Evolutionary conservation across 2,888 invertebrate species (phyloP).

Genomic region (Ephialtes manifestator): DNA sequence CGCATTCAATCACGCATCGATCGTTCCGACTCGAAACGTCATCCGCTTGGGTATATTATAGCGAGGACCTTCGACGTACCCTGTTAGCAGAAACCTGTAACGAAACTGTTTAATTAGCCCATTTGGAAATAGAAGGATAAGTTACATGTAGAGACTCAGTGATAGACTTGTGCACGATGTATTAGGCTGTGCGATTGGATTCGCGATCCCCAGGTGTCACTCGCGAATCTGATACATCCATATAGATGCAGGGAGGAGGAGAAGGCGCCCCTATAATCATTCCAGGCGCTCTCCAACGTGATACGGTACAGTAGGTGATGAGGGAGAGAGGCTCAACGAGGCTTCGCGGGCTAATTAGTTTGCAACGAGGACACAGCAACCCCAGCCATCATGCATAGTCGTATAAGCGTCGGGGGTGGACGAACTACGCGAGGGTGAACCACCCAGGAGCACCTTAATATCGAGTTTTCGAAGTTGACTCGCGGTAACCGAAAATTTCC

Average conservation of each 20-base stretch:
- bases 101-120: no score
- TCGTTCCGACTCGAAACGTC: no score
- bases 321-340: constrained; percentile 32
- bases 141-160: no score
- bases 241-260: not conserved
- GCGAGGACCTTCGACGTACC: no score
- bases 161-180: not conserved
- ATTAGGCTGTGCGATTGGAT: not conserved
- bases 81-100: no score
- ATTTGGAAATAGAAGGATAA: no score
- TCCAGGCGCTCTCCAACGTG: not conserved
- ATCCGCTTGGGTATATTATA: no score
- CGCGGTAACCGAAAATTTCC: constrained; percentile 76
- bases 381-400: constrained; percentile 13
- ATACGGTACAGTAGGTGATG: not conserved
- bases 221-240: constrained; percentile 6
- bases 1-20: no score
- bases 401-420: constrained; percentile 46
- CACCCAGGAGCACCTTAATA: constrained; percentile 67
- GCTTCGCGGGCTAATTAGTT: constrained; percentile 69
- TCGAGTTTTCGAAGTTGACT: constrained; percentile 77
- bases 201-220: constrained; percentile 14
- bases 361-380: constrained; percentile 61
- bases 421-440: constrained; percentile 9
- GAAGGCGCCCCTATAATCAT: constrained; percentile 30